Conservation (phyloP, 1,140 invertebrate genomes). For the Platyura marginata region DNA sequence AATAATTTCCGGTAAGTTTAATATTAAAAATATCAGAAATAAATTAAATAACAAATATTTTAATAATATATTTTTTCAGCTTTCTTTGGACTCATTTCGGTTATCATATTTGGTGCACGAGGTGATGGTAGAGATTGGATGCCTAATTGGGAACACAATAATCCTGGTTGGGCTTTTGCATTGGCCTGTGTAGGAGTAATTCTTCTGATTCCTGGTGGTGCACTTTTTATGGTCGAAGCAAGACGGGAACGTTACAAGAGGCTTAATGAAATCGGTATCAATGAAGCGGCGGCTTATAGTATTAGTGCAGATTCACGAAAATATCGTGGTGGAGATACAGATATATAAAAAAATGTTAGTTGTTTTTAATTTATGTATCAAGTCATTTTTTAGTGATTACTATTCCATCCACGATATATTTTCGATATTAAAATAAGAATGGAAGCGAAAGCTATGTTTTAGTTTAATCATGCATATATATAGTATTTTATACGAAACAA, state of each 20-base stretch:
- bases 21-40: background rate
- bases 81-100: conserved; percentile 46
- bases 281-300: conserved; percentile 37
- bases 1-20: conserved; percentile 31
- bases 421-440: no score
- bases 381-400: no score
- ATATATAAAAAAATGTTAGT: no score
- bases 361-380: no score
- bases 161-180: conserved; percentile 88
- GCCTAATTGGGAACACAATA: conserved; percentile 90
- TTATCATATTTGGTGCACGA: conserved; percentile 58
- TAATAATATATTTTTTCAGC: conserved; percentile 27
- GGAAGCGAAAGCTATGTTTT: no score
- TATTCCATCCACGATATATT: no score
- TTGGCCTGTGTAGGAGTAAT: conserved; percentile 63
- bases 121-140: conserved; percentile 90
- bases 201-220: conserved; percentile 48
- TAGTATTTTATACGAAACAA: no score
- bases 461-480: no score
- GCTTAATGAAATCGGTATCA: conserved; percentile 41
- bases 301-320: conserved; percentile 31
- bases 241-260: conserved; percentile 50
- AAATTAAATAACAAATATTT: background rate
- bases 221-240: conserved; percentile 65
- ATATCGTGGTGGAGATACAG: conserved; percentile 30